These are phyloP conservation scores for Zosterops pallidus DNA, from an alignment of 2,113 vertebrate species.

Conservation along the genomic window DNA sequence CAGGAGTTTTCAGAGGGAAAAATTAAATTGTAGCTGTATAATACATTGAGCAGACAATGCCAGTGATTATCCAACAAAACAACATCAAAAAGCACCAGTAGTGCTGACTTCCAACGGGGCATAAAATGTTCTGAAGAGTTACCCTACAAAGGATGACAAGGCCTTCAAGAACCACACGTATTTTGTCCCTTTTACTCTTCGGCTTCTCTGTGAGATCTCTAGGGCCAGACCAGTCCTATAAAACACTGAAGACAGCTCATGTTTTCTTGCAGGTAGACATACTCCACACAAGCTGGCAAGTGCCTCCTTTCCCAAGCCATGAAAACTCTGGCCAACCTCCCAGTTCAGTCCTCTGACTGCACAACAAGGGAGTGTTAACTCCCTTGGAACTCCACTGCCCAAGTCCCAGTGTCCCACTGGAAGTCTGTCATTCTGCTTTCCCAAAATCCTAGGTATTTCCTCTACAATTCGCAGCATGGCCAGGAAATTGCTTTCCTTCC, in stretches of 20 bases:
- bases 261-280: background rate
- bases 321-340: background rate
- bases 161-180: background rate
- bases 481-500: background rate
- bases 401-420: background rate
- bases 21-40: background rate
- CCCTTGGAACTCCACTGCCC: background rate
- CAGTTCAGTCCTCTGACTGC: background rate
- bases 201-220: background rate
- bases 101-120: background rate
- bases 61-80: background rate
- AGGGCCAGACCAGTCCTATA: background rate
- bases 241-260: background rate
- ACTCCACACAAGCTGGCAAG: background rate
- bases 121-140: background rate
- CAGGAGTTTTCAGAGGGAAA: background rate
- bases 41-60: background rate
- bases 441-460: background rate
- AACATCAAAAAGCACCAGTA: background rate
- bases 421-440: background rate
- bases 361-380: background rate
- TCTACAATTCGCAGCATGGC: background rate
- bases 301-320: background rate
- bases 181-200: background rate
- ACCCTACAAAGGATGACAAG: background rate